phyloP scores from a whole-genome alignment of 2,113 vertebrate genomes.

The Orthochromis indermauri region DNA sequence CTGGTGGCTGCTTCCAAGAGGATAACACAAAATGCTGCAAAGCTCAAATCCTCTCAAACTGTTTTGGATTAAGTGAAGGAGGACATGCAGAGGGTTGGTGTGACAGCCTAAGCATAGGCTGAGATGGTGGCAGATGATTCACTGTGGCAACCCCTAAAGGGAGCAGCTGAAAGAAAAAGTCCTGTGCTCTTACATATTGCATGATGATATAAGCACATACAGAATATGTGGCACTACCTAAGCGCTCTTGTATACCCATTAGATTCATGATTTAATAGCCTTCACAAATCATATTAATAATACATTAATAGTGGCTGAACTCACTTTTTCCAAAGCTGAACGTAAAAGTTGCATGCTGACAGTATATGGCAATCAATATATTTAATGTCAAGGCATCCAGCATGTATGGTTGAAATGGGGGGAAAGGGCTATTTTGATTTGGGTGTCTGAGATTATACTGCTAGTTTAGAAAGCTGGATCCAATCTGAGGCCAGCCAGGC shows the following conservation, averaged over 20 bases:
- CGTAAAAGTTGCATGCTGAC: neutral
- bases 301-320: neutral
- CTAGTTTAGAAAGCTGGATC: conserved; percentile 56
- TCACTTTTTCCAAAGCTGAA: neutral
- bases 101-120: neutral
- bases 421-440: conserved; percentile 34
- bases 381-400: neutral
- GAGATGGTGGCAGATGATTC: neutral
- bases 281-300: neutral
- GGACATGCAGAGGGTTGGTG: neutral
- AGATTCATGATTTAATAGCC: neutral
- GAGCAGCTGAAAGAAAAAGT: neutral
- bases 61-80: neutral
- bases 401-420: neutral
- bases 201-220: neutral
- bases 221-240: neutral
- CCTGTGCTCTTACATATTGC: neutral
- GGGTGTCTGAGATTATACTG: conserved; percentile 47
- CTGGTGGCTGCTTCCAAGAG: neutral
- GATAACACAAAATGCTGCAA: neutral
- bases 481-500: conserved; percentile 52
- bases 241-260: neutral
- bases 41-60: neutral
- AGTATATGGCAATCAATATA: conserved; percentile 8
- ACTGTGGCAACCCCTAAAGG: neutral